phyloP scores from a whole-genome alignment of 2,888 invertebrate genomes.

The Yponomeuta cagnagella region DNA sequence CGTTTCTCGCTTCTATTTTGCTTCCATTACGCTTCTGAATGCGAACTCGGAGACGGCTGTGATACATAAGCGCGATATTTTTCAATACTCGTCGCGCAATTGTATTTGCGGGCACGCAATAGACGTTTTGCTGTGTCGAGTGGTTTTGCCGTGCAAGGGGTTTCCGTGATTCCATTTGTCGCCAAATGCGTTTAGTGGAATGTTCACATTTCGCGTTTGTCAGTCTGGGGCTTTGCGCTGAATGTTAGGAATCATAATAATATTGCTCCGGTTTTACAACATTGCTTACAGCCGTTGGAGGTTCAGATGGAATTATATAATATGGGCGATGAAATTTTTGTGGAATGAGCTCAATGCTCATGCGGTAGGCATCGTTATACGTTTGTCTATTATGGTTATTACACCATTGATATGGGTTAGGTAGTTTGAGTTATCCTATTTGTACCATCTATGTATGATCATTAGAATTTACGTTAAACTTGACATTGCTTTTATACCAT shows the following conservation, averaged over 20 bases:
- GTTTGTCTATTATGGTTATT: too few relatives aligned
- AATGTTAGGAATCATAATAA: not conserved
- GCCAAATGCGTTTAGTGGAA: slow-evolving; percentile 18
- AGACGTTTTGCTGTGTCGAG: slow-evolving; percentile 29
- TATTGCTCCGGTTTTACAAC: not conserved
- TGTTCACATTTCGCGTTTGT: not conserved
- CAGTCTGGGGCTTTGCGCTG: not conserved
- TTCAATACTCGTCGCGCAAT: slow-evolving; percentile 47
- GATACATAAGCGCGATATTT: slow-evolving; percentile 51
- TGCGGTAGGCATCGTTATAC: too few relatives aligned
- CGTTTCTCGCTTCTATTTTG: slow-evolving; percentile 31
- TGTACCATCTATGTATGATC: too few relatives aligned
- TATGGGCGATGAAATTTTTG: too few relatives aligned
- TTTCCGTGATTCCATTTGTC: slow-evolving; percentile 33
- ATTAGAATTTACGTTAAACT: too few relatives aligned
- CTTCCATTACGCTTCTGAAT: slow-evolving; percentile 53
- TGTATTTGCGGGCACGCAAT: slow-evolving; percentile 51
- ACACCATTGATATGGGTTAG: too few relatives aligned
- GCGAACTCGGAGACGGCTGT: slow-evolving; percentile 30
- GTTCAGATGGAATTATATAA: too few relatives aligned
- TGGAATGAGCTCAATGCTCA: too few relatives aligned
- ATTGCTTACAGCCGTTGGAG: not conserved
- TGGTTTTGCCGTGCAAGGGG: slow-evolving; percentile 27
- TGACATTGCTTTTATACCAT: too few relatives aligned
- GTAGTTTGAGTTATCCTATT: too few relatives aligned